A percentile compares a stretch with the other conserved stretches of the same genome.
Evolutionary conservation across 2,113 vertebrate genomes (phyloP).

Genomic region (Takifugu flavidus): DNA sequence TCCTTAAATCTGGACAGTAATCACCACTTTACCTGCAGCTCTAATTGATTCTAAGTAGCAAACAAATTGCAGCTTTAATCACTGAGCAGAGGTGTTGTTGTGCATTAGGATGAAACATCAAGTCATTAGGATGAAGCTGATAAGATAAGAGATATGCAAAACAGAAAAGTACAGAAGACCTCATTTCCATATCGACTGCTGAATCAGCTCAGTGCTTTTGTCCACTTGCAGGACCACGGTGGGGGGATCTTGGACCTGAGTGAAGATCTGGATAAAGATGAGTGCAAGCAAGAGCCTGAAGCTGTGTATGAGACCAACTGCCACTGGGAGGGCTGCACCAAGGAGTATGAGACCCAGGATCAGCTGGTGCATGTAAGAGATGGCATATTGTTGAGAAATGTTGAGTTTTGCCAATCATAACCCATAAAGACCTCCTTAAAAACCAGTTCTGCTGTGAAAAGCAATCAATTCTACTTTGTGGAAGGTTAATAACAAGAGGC

Average conservation of each 20-base stretch:
- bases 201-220: background rate
- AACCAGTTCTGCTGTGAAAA: background rate
- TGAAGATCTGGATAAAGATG: conserved; percentile 95
- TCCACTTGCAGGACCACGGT: conserved; percentile 80
- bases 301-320: conserved; percentile 96
- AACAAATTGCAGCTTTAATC: conserved; percentile 41
- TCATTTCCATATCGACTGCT: conserved; percentile 18
- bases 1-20: too few species aligned
- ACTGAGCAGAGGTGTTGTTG: conserved; percentile 16
- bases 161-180: conserved; percentile 6
- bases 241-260: conserved; percentile 82
- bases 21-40: background rate
- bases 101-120: conserved; percentile 11
- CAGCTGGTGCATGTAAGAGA: conserved; percentile 94
- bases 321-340: conserved; percentile 94
- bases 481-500: background rate
- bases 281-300: conserved; percentile 95
- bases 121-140: conserved; percentile 30
- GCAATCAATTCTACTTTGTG: background rate
- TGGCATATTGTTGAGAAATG: background rate
- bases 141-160: conserved; percentile 51
- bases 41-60: conserved; percentile 15
- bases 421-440: background rate
- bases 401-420: background rate
- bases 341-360: conserved; percentile 96